Evolutionary conservation across 2,797 vertebrate genomes (phyloP), one percentile per base, ranked within the genome.

Genomic region (Thaleichthys pacificus): DNA sequence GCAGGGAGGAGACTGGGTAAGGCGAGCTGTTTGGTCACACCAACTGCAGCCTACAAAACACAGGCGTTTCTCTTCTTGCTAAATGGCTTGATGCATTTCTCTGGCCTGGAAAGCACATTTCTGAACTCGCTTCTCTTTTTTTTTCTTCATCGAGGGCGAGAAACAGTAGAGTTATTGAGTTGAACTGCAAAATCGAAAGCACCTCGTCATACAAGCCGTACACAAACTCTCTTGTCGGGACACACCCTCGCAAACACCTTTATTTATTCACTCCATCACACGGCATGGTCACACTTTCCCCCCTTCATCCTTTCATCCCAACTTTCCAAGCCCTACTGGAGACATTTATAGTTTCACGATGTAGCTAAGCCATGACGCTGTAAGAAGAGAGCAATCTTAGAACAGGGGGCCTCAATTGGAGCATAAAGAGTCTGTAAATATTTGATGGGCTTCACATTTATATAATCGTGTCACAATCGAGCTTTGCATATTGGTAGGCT

Each of bases 81-180:
- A 35, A 77, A 72, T 75, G 61, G 68, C 66, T 78, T 1, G 1
- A 66, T 74, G 75, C 51, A 75, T 84, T 78, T 80, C 69, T 77
- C 58, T 60, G 47, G 22, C 21, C 61, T 21, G 12, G 78, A 77
- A 77, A 65, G 84, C 80, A 75, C 58, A 74, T 61, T 65, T 80
- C 21, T 66, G n/a, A 12, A 49, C 22, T 51, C 7, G 4, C 1
- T 75, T 76, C 83, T 85, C 85, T 77, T 73, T 51, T 75, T 76
- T 84, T 85, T 85, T 77, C 71, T 1, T 51, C 6, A 73, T 77
- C 80, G 73, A 68, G 63, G 67, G 64, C 84, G 79, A 83, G 9
- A 47, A 47, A 47, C 42, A 47, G 84, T 54, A 74, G 70, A 5
- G 28, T 51, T 78, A 82, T 76, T 88, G 83, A 87, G n/a, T 73